A percentile compares a stretch with the other conserved stretches of the same genome.
These are phyloP conservation scores for Paratilapia polleni DNA, from an alignment of 2,113 vertebrate species.

Conservation along the genomic window DNA sequence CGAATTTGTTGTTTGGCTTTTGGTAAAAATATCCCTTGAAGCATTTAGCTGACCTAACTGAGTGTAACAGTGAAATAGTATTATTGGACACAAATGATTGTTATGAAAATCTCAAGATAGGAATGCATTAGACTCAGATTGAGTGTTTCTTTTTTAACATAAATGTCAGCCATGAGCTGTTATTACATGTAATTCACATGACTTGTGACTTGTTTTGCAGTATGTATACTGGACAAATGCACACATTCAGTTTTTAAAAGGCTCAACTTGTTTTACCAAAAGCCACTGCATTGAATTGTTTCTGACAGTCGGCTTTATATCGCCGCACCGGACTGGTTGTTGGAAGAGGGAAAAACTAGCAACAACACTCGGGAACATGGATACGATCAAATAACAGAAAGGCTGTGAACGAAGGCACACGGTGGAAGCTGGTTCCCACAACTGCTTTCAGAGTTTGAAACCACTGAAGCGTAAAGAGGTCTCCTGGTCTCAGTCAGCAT, in stretches of 20 bases:
- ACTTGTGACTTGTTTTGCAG: slow-evolving; percentile 1
- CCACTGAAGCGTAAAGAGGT: slow-evolving; percentile 4
- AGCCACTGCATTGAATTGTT: slow-evolving; percentile 10
- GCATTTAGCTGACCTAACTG: background rate
- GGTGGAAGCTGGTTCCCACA: slow-evolving; percentile 51
- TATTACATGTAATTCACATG: slow-evolving; percentile 7
- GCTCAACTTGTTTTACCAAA: slow-evolving; percentile 29
- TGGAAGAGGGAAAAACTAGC: slow-evolving; percentile 7
- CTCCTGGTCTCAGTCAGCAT: slow-evolving; percentile 14
- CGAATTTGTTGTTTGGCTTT: background rate
- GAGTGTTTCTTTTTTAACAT: background rate
- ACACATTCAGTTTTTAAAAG: slow-evolving; percentile 54
- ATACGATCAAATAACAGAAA: slow-evolving; percentile 30
- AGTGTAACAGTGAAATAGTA: background rate
- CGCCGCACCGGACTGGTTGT: slow-evolving; percentile 25
- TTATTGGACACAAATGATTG: background rate
- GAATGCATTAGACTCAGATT: background rate
- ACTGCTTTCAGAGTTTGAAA: slow-evolving; percentile 38
- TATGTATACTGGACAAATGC: background rate
- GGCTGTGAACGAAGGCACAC: slow-evolving; percentile 68
- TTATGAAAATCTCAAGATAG: background rate
- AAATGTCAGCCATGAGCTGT: background rate
- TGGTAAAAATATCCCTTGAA: slow-evolving; percentile 1
- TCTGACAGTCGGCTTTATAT: slow-evolving; percentile 4
- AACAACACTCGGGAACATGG: slow-evolving; percentile 4